These are phyloP conservation scores for Dicentrarchus labrax DNA, from an alignment of 2,113 vertebrate species.

Conservation along the genomic window DNA sequence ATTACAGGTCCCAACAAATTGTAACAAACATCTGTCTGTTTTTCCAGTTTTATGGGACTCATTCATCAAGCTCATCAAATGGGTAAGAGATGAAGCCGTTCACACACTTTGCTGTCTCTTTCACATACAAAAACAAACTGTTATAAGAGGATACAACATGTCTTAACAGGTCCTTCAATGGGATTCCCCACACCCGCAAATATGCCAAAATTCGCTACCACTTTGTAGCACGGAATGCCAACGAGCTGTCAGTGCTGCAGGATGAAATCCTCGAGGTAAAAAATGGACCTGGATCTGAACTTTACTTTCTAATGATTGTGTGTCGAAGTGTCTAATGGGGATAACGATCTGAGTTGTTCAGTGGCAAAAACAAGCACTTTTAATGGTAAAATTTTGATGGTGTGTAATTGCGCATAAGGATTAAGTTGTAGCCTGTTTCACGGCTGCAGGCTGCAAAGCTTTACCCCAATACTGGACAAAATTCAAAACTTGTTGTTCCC, in stretches of 20 bases:
- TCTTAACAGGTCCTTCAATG: constrained; percentile 87
- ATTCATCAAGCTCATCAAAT: constrained; percentile 82
- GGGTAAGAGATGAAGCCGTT: constrained; percentile 77
- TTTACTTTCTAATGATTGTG: too few relatives aligned
- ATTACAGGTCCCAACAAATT: background rate
- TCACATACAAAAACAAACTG: background rate
- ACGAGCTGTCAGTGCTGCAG: constrained; percentile 93
- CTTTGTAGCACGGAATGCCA: constrained; percentile 94
- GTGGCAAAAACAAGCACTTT: too few relatives aligned
- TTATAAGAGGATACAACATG: background rate
- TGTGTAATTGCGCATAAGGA: too few relatives aligned
- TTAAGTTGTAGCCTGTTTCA: too few relatives aligned
- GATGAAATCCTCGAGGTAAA: constrained; percentile 94
- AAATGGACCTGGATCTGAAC: background rate
- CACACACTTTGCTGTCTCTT: background rate
- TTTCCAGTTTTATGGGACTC: constrained; percentile 83
- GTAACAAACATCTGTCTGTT: background rate
- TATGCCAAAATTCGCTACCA: constrained; percentile 93
- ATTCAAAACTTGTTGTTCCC: too few relatives aligned
- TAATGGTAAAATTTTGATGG: too few relatives aligned
- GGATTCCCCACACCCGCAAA: constrained; percentile 78
- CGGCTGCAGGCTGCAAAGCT: too few relatives aligned
- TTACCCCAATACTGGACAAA: too few relatives aligned
- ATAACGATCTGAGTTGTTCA: too few relatives aligned
- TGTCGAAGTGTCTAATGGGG: too few relatives aligned